A percentile compares a stretch with the other conserved stretches of the same genome.
Evolutionary conservation across 2,113 vertebrate species (phyloP).

Genomic region (Dipodomys ordii): DNA sequence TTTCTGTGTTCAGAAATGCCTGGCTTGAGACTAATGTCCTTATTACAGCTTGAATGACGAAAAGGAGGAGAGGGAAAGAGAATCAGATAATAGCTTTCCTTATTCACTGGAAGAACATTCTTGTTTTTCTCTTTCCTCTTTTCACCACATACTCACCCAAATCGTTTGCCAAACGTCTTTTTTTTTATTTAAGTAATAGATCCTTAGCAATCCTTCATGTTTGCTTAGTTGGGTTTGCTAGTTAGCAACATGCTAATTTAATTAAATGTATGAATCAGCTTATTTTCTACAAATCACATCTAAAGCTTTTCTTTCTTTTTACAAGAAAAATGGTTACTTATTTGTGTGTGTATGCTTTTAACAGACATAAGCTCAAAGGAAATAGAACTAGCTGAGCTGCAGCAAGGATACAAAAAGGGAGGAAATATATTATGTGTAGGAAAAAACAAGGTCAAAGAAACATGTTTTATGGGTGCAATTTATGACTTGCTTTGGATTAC

Average conservation of each 20-base stretch:
- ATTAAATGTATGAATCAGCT: background rate
- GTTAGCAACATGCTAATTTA: slow-evolving; percentile 11
- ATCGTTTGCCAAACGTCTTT: background rate
- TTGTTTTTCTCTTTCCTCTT: background rate
- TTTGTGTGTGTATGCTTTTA: slow-evolving; percentile 6
- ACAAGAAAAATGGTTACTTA: background rate
- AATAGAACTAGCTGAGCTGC: background rate
- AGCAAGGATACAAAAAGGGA: background rate
- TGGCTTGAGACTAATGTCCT: slow-evolving; percentile 32
- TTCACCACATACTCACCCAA: background rate
- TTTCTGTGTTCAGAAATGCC: slow-evolving; percentile 22
- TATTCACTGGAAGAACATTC: background rate
- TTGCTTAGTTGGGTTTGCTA: background rate
- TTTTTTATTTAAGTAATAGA: slow-evolving; percentile 14
- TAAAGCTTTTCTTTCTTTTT: background rate
- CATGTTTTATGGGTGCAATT: background rate
- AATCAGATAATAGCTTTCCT: background rate
- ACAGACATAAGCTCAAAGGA: background rate
- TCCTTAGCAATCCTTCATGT: background rate
- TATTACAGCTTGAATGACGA: background rate
- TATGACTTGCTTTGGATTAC: background rate
- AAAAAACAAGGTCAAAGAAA: background rate
- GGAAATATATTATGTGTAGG: too few relatives aligned
- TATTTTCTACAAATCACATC: background rate
- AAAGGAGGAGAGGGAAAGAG: background rate